Evolutionary conservation across 2,797 vertebrate species (phyloP).

Genomic region (Peromyscus aztecus): DNA sequence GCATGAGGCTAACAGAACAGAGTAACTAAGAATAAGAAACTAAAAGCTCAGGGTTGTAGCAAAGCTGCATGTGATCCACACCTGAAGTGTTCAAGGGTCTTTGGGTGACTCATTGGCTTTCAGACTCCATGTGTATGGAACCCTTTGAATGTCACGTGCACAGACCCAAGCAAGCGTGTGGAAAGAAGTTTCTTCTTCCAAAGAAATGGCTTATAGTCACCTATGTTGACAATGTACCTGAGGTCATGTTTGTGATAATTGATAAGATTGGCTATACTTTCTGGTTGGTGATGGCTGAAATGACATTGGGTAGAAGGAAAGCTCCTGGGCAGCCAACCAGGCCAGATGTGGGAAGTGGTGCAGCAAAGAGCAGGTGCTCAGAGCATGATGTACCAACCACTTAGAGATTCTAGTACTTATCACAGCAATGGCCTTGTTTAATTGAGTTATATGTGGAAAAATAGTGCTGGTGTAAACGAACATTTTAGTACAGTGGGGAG

Average conservation of each 20-base stretch:
- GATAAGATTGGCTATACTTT: slow-evolving; percentile 57
- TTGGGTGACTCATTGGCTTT: slow-evolving; percentile 86
- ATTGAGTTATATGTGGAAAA: slow-evolving; percentile 65
- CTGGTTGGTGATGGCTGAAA: slow-evolving; percentile 87
- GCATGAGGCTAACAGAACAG: slow-evolving; percentile 87
- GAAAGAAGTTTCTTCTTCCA: background rate
- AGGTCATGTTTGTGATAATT: slow-evolving; percentile 53
- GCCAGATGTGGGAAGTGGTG: slow-evolving; percentile 60
- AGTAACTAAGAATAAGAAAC: background rate
- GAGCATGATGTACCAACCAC: background rate
- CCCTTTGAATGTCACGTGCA: slow-evolving; percentile 77
- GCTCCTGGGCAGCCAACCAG: slow-evolving; percentile 68
- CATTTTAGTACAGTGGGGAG: slow-evolving; percentile 70
- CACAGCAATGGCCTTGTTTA: slow-evolving; percentile 56
- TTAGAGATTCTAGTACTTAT: slow-evolving; percentile 57
- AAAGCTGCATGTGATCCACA: slow-evolving; percentile 68
- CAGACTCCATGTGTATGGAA: slow-evolving; percentile 77
- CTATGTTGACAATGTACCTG: slow-evolving; percentile 42
- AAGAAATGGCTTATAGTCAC: slow-evolving; percentile 68
- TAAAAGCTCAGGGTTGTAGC: background rate
- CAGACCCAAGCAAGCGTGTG: slow-evolving; percentile 49
- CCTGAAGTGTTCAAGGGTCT: slow-evolving; percentile 83
- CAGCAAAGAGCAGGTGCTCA: slow-evolving; percentile 56
- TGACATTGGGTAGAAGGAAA: slow-evolving; percentile 65
- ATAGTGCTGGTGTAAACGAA: slow-evolving; percentile 83